Conservation (phyloP, 2,888 invertebrate species). For the Agrochola lychnidis region DNA sequence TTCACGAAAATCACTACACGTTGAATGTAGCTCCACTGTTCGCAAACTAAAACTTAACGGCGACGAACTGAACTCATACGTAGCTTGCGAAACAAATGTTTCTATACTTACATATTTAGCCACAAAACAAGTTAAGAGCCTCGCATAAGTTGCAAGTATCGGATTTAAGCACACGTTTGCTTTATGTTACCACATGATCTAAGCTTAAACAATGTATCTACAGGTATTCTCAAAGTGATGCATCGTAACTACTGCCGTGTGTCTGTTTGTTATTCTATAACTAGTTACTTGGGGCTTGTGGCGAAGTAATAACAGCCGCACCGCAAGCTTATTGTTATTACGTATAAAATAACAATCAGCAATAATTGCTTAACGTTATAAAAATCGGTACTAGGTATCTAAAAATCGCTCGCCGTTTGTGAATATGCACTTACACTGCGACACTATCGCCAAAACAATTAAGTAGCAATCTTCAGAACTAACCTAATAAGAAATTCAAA, state of each 20-base stretch:
- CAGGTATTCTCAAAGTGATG: conserved; percentile 18
- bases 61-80: conserved; percentile 8
- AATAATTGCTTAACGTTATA: not conserved
- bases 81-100: conserved; percentile 13
- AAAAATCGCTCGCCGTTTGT: not conserved
- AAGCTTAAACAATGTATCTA: conserved; percentile 13
- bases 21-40: conserved; percentile 18
- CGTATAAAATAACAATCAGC: too few relatives aligned
- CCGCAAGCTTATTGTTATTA: too few relatives aligned
- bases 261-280: conserved; percentile 8
- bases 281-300: not conserved
- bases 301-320: not conserved
- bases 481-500: not conserved
- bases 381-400: not conserved
- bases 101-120: conserved; percentile 1
- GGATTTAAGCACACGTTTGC: conserved; percentile 16
- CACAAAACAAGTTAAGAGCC: not conserved
- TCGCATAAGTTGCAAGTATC: conserved; percentile 10
- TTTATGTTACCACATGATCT: not conserved
- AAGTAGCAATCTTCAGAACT: not conserved
- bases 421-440: not conserved
- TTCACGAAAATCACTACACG: conserved; percentile 11
- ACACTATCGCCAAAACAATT: not conserved
- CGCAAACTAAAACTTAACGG: not conserved
- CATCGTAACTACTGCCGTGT: not conserved